These are phyloP conservation scores for Heliconius hewitsoni DNA, from an alignment of 1,140 invertebrate genomes.

Conservation along the genomic window DNA sequence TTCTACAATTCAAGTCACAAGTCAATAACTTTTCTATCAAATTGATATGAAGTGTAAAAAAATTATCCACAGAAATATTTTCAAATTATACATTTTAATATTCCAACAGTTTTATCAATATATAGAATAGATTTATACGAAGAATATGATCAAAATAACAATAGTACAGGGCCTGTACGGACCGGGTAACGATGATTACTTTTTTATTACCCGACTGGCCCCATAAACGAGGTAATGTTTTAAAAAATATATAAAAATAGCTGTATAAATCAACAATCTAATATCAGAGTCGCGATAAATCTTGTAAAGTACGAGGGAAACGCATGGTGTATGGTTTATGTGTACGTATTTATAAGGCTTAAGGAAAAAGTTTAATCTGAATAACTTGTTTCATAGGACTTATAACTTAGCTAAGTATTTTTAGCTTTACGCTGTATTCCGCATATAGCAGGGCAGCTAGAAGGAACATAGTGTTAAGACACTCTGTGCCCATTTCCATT, in stretches of 20 bases:
- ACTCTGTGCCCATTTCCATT: not conserved
- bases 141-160: not conserved
- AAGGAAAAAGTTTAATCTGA: not conserved
- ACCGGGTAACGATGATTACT: not conserved
- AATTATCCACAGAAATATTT: no score
- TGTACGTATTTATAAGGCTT: constrained; percentile 2
- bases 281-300: constrained; percentile 38
- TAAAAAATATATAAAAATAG: constrained; percentile 11
- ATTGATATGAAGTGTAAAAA: no score
- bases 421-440: not conserved
- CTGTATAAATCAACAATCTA: constrained; percentile 32
- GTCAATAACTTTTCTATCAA: no score
- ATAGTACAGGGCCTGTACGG: not conserved
- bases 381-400: not conserved
- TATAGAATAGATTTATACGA: no score
- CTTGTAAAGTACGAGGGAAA: constrained; percentile 29
- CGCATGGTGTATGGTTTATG: constrained; percentile 1
- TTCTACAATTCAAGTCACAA: no score
- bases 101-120: no score
- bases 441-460: not conserved
- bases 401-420: not conserved
- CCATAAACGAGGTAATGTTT: constrained; percentile 5
- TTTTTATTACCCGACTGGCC: not conserved
- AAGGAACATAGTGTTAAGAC: not conserved
- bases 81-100: no score